Evolutionary conservation across 35 echinoderm and acorn worm species (phyloP).

Genomic region (Amphiura filiformis): DNA sequence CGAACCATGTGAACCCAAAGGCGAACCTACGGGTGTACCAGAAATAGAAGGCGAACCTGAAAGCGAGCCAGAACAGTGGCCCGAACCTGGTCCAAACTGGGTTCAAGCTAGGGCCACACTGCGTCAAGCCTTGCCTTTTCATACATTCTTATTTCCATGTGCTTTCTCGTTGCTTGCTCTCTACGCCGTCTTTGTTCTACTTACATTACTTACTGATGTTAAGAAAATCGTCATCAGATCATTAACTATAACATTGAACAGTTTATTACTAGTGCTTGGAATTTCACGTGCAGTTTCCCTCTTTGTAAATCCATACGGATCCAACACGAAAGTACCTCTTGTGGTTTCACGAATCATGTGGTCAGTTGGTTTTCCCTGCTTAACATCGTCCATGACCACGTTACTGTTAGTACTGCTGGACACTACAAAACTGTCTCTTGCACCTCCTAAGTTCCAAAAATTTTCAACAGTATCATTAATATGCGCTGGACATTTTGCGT

Average conservation of each 20-base stretch:
- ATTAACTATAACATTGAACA: slow-evolving; percentile 62
- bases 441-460: slow-evolving; percentile 81
- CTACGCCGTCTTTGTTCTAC: slow-evolving; percentile 34
- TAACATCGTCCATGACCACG: slow-evolving; percentile 71
- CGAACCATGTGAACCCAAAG: not conserved
- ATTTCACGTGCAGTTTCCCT: slow-evolving; percentile 62
- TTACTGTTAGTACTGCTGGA: slow-evolving; percentile 77
- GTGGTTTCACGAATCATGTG: slow-evolving; percentile 76
- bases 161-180: slow-evolving; percentile 36
- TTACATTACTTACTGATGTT: slow-evolving; percentile 15
- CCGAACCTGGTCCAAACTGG: slow-evolving; percentile 91
- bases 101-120: slow-evolving; percentile 18
- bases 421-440: slow-evolving; percentile 89
- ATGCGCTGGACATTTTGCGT: slow-evolving; percentile 55
- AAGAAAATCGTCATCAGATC: slow-evolving; percentile 10
- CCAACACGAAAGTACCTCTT: slow-evolving; percentile 37
- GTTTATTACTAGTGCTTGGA: slow-evolving; percentile 53
- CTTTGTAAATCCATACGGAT: slow-evolving; percentile 76
- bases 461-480: slow-evolving; percentile 51
- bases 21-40: not conserved
- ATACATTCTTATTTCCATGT: slow-evolving; percentile 60
- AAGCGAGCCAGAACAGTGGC: slow-evolving; percentile 60
- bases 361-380: slow-evolving; percentile 85
- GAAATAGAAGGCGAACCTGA: slow-evolving; percentile 20
- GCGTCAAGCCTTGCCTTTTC: slow-evolving; percentile 50